Evolutionary conservation across 2,888 invertebrate genomes (phyloP).

Genomic region (Autographa gamma): DNA sequence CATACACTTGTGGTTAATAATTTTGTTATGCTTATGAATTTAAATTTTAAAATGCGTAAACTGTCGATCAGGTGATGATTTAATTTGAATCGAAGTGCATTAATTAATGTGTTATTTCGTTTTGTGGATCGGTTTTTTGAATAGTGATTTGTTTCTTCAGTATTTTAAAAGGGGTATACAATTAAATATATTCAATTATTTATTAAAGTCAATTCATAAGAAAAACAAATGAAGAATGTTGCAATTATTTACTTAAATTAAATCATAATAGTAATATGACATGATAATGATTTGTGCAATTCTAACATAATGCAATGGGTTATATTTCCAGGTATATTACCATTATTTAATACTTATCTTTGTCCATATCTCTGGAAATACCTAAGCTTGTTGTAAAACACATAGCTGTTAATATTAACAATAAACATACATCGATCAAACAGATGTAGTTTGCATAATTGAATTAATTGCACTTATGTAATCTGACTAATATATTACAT

Average conservation of each 20-base stretch:
- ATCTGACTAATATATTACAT: conserved; percentile 2
- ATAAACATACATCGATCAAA: conserved; percentile 19
- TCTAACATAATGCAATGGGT: conserved; percentile 18
- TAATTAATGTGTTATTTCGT: conserved; percentile 21
- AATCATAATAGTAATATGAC: conserved; percentile 19
- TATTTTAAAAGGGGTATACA: not conserved
- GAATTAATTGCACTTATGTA: conserved; percentile 1
- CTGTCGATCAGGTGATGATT: conserved; percentile 52
- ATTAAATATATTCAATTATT: not conserved
- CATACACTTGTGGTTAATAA: conserved; percentile 39
- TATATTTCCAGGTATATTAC: conserved; percentile 38
- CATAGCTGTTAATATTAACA: not conserved
- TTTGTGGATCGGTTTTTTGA: conserved; percentile 10
- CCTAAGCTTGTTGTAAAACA: conserved; percentile 20
- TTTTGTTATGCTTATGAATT: conserved; percentile 49
- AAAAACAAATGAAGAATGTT: conserved; percentile 13
- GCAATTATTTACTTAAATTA: conserved; percentile 14
- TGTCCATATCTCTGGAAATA: conserved; percentile 28
- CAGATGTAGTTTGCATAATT: conserved; percentile 18
- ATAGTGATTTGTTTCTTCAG: conserved; percentile 8
- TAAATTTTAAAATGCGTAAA: conserved; percentile 57
- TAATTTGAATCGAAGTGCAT: conserved; percentile 32
- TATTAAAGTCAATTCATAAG: not conserved
- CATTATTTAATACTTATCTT: conserved; percentile 30
- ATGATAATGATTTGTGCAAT: conserved; percentile 26